These are phyloP conservation scores for Tupaia tana DNA, from an alignment of 2,113 vertebrate species.

Conservation along the genomic window DNA sequence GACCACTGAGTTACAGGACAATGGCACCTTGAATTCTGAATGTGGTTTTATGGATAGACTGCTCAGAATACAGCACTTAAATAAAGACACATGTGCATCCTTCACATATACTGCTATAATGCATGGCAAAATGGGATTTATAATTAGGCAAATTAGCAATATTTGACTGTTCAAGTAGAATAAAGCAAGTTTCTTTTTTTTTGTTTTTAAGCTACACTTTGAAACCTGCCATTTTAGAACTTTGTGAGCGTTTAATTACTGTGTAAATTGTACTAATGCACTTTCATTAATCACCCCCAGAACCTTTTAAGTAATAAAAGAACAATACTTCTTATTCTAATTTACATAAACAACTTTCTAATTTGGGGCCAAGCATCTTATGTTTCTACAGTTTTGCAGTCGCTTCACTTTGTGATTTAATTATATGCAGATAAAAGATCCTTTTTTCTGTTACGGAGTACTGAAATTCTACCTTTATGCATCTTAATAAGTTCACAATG, in stretches of 20 bases:
- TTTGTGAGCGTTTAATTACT: conserved; percentile 16
- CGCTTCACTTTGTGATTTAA: conserved; percentile 57
- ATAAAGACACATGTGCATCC: not conserved
- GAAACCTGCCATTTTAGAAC: conserved; percentile 46
- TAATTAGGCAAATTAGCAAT: not conserved
- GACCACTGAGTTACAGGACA: not conserved
- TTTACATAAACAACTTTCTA: conserved; percentile 44
- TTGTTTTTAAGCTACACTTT: conserved; percentile 8
- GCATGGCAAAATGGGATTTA: not conserved
- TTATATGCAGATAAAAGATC: conserved; percentile 10
- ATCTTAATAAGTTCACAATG: conserved; percentile 45
- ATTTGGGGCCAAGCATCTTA: conserved; percentile 41
- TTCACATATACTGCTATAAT: not conserved
- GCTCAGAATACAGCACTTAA: not conserved
- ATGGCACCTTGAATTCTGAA: not conserved
- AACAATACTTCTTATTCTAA: conserved; percentile 28
- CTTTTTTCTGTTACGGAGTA: not conserved
- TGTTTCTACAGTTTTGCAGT: not conserved
- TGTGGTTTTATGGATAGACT: not conserved
- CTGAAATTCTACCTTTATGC: not conserved
- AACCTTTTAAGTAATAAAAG: conserved; percentile 18
- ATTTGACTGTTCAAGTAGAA: not conserved
- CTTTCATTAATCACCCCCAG: conserved; percentile 48
- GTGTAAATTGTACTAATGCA: conserved; percentile 7
- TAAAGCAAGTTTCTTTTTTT: not conserved